phyloP scores from a whole-genome alignment of 1,140 invertebrate genomes.

The Varroa destructor region DNA sequence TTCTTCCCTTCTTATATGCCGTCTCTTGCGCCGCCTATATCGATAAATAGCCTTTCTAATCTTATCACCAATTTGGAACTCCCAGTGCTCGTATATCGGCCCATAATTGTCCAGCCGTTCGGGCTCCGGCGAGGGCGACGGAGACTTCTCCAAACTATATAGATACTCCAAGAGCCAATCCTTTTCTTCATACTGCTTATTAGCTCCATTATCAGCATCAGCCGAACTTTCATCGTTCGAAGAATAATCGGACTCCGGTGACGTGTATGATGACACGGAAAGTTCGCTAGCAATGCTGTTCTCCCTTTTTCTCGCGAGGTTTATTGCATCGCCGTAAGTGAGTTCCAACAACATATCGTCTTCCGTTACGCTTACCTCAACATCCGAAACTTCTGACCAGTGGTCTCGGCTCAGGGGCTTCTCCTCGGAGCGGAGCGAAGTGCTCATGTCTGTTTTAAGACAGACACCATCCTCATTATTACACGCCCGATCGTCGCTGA shows the following conservation, averaged over 20 bases:
- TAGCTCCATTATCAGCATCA: background rate
- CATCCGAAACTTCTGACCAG: too few species aligned
- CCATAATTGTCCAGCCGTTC: conserved; percentile 10
- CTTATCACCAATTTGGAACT: conserved; percentile 15
- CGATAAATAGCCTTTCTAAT: conserved; percentile 5
- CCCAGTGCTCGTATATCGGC: conserved; percentile 24
- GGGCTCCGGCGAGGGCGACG: conserved; percentile 2
- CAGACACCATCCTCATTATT: too few species aligned
- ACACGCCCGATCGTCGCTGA: too few species aligned
- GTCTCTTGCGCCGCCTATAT: background rate
- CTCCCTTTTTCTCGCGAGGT: too few species aligned
- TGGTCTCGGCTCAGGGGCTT: too few species aligned
- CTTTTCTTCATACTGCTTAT: background rate
- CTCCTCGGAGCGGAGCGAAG: too few species aligned
- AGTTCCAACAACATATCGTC: too few species aligned
- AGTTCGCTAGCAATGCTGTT: background rate
- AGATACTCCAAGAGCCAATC: conserved; percentile 21
- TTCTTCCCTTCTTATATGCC: background rate
- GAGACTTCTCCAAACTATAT: background rate
- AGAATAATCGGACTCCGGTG: background rate
- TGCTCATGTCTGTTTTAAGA: too few species aligned
- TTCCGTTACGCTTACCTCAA: too few species aligned
- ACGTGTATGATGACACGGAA: conserved; percentile 15
- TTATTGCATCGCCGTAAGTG: too few species aligned
- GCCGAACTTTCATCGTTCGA: background rate